A percentile compares a stretch with the other conserved stretches of the same genome.
These are phyloP conservation scores for Galaxias olidus DNA, from an alignment of 2,797 vertebrate genomes.

Conservation along the genomic window DNA sequence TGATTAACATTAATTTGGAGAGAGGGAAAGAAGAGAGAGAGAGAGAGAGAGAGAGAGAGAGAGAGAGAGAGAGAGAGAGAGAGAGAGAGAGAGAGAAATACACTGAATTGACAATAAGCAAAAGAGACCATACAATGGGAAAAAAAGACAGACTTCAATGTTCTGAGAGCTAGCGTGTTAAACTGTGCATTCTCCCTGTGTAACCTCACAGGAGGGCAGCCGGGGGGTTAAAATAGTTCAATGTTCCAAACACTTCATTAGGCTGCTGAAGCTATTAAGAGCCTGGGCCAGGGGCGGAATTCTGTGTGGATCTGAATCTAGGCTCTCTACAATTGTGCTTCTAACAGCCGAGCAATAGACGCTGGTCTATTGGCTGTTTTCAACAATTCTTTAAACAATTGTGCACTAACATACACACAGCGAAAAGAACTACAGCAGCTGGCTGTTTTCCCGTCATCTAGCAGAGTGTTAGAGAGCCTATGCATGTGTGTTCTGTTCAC, in stretches of 20 bases:
- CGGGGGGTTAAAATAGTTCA: conserved; percentile 73
- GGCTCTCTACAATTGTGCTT: conserved; percentile 28
- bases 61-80: conserved; percentile 45
- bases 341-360: not conserved
- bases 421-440: too few relatives aligned
- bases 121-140: too few relatives aligned
- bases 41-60: conserved; percentile 34
- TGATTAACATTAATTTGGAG: conserved; percentile 74
- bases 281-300: conserved; percentile 34
- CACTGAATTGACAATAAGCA: too few relatives aligned
- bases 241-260: conserved; percentile 66
- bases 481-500: not conserved
- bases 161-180: conserved; percentile 18
- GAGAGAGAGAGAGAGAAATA: not conserved
- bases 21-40: conserved; percentile 44
- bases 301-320: conserved; percentile 46
- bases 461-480: not conserved
- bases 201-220: conserved; percentile 64
- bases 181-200: conserved; percentile 47
- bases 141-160: too few relatives aligned
- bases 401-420: too few relatives aligned
- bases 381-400: too few relatives aligned
- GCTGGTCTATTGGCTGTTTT: conserved; percentile 20
- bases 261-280: conserved; percentile 66
- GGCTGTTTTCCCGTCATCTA: too few relatives aligned